phyloP scores from a whole-genome alignment of 2,113 vertebrate genomes.

The Chionis minor region DNA sequence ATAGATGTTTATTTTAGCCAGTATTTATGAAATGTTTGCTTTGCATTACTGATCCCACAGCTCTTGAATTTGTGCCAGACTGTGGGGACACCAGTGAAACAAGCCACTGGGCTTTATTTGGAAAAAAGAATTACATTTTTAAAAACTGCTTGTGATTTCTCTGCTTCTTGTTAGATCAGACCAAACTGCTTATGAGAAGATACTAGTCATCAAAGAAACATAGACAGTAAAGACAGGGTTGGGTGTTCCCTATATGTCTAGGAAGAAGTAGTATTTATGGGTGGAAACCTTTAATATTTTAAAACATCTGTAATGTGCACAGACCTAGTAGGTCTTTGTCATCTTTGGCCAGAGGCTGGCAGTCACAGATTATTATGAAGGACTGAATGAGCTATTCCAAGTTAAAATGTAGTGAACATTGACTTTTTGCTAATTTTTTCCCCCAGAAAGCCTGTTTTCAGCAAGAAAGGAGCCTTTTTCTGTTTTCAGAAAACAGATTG shows the following conservation, averaged over 20 bases:
- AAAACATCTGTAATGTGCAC: not conserved
- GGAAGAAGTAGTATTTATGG: not conserved
- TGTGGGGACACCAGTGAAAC: not conserved
- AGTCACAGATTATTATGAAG: not conserved
- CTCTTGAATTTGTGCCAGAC: not conserved
- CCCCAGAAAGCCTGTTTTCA: not conserved
- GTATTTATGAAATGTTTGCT: not conserved
- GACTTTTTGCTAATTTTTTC: not conserved
- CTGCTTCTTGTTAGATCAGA: not conserved
- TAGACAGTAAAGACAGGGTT: not conserved
- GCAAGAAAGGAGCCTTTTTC: not conserved
- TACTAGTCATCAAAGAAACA: not conserved
- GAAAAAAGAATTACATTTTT: not conserved
- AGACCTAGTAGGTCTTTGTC: not conserved
- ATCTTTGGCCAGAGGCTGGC: not conserved
- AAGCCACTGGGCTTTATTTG: not conserved
- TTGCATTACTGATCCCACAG: not conserved
- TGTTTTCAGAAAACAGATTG: not conserved
- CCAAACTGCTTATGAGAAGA: not conserved
- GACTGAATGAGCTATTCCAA: not conserved
- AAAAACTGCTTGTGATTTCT: not conserved
- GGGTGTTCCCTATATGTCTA: not conserved
- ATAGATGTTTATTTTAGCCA: not conserved
- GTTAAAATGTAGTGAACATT: not conserved
- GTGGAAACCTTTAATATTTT: not conserved